phyloP scores from a whole-genome alignment of 2,113 vertebrate species.

The Corythornis cristatus region DNA sequence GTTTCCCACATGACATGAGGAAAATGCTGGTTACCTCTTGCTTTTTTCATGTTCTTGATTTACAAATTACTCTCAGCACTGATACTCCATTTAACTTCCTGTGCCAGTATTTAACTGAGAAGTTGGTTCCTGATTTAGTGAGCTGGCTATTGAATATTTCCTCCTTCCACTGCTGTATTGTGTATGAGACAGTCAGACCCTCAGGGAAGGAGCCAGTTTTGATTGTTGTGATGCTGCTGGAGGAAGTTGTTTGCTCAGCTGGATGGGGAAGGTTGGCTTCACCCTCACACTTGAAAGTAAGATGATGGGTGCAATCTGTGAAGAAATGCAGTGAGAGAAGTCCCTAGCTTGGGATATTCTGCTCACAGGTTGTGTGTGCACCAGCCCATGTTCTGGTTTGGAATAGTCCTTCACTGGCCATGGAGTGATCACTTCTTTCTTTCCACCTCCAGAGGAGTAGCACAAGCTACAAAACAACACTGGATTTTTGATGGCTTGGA shows the following conservation, averaged over 20 bases:
- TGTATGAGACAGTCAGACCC: neutral
- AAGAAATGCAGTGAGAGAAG: neutral
- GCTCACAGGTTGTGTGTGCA: neutral
- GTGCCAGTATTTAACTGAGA: neutral
- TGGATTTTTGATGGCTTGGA: neutral
- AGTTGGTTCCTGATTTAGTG: neutral
- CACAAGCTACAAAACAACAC: neutral
- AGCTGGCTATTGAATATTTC: neutral
- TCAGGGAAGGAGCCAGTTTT: neutral
- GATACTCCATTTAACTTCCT: neutral
- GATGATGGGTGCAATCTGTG: neutral
- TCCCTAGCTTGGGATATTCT: neutral
- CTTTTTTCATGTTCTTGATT: neutral
- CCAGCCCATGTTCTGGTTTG: neutral
- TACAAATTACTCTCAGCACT: neutral
- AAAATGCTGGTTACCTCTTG: neutral
- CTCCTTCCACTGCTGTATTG: neutral
- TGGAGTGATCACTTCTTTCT: neutral
- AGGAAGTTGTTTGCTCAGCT: neutral
- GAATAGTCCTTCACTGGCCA: neutral
- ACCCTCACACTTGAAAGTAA: fast-evolving
- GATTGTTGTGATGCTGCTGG: neutral
- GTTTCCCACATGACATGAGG: neutral
- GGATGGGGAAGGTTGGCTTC: neutral
- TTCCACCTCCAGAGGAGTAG: neutral